Base-by-base conservation (phyloP, 1,140 invertebrate species). In the Melitaea cinxia region DNA sequence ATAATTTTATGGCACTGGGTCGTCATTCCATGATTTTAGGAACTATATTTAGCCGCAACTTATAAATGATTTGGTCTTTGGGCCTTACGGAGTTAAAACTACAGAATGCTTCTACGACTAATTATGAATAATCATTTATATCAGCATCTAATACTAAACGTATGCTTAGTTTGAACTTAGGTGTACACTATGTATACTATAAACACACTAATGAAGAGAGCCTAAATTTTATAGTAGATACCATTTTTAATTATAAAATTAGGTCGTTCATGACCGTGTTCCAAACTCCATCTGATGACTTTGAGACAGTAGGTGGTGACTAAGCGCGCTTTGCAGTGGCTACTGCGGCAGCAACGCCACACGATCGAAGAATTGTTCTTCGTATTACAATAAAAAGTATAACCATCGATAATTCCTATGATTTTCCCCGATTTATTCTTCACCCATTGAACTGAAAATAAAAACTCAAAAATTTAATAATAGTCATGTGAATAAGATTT, bases 261-360 rank as follows among this genome's bases (percentile, higher is more conserved):
- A 4, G 59, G 62, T 1, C 63, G 49, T 23, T 37, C 14, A 30
- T 75, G 73, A n/a, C 60, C 54, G n/a, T 72, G 73, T 2, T 64
- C 45, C n/a, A 67, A 28, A n/a, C 70, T 37, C 1, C 52, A 55
- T 26, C 62, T 49, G n/a, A 71, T 39, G 4, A 71, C 42, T 1
- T 15, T 23, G 10, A 54, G 26, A 49, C 42, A 17, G 14, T 54
- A 54, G 9, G 68, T 26, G 6, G 64, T 69, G 28, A 74, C 67
- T 12, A 57, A 37, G 2, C 64, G 55, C 9, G 70, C 63, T 15
- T 58, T 72, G 30, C 70, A 75, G 1, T 39, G 9, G 2, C 50
- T 26, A 10, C 64, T 64, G 21, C 56, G 61, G 4, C 63, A 64
- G 17, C 73, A 75, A 7, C 69, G 56, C 73, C 73, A 75, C 1